Base-by-base conservation (phyloP, 2,113 vertebrate species). In the Gopherus evgoodei region DNA sequence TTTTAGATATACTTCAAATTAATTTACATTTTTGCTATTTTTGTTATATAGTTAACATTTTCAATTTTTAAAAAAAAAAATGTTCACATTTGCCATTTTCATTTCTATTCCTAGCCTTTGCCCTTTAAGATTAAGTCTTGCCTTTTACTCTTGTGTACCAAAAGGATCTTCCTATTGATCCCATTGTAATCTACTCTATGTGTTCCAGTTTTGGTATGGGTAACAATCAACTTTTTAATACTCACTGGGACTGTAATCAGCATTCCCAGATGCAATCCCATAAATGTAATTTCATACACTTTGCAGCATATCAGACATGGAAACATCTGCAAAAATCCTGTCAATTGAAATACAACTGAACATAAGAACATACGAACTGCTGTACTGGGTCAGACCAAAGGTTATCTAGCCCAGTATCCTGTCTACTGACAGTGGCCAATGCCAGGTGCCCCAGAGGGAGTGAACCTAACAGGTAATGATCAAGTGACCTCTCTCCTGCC, bases 21-120 rank as follows among this genome's bases (percentile, higher is more conserved):
- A 87, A 29, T n/a, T 52, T 72, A 69, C 87, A 89, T 90, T 50
- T 69, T 38, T 85, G 13, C 6, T 14, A 78, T 50, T 92, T 91
- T 17, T 83, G 96, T 81, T 59, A 92, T 93, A 79, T 13, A 76
- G 22, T 8, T 75, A 95, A 91, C 54, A 83, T 56, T 76, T 42
- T 11, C 4, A 2, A 11, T 1, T 0, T 80, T 87, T 91, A 57
- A 53, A 44, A 2, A 5, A 13, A 5, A 13, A 42, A 53, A 47
- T 81, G 94, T 96, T 87, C 83, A 72, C 87, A 5, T 78, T 14
- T 65, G 52, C 25, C 83, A 52, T 24, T 78, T 95, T 69, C 83
- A 62, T 82, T 89, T 42, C 25, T 14, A 88, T 78, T n/a, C 47
- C 2, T 57, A 84, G 13, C 17, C 76, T 83, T 56, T 95, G 27